phyloP scores from a whole-genome alignment of 2,113 vertebrate genomes.

The Ivindomyrus marchei region DNA sequence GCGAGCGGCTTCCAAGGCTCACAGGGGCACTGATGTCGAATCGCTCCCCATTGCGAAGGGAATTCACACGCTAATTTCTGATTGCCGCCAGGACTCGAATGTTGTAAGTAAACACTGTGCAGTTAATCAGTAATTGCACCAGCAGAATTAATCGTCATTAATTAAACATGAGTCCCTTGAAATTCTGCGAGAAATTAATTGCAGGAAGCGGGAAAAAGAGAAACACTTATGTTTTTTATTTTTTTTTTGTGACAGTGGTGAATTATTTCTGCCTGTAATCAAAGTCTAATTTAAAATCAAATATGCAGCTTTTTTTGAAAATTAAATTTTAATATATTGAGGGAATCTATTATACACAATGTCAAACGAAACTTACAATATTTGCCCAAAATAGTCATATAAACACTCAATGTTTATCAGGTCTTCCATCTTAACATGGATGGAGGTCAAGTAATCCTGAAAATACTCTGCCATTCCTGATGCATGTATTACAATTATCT shows the following conservation, averaged over 20 bases:
- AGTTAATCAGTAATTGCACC: slow-evolving; percentile 24
- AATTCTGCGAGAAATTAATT: slow-evolving; percentile 56
- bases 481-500: slow-evolving; percentile 47
- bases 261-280: slow-evolving; percentile 41
- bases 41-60: not conserved
- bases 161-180: slow-evolving; percentile 51
- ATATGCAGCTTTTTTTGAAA: slow-evolving; percentile 38
- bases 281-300: slow-evolving; percentile 52
- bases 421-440: slow-evolving; percentile 30
- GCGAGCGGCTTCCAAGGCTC: not conserved
- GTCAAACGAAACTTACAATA: slow-evolving; percentile 33
- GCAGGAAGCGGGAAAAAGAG: slow-evolving; percentile 39
- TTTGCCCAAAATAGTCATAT: slow-evolving; percentile 29
- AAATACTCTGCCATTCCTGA: slow-evolving; percentile 40
- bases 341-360: slow-evolving; percentile 42
- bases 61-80: not conserved
- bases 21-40: not conserved
- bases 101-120: slow-evolving; percentile 10
- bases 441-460: slow-evolving; percentile 36
- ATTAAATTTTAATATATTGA: slow-evolving; percentile 36
- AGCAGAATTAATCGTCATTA: slow-evolving; percentile 54
- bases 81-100: not conserved
- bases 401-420: not conserved
- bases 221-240: slow-evolving; percentile 43
- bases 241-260: slow-evolving; percentile 33